phyloP scores from a whole-genome alignment of 1,140 invertebrate genomes.

The Medauroidea extradentata region DNA sequence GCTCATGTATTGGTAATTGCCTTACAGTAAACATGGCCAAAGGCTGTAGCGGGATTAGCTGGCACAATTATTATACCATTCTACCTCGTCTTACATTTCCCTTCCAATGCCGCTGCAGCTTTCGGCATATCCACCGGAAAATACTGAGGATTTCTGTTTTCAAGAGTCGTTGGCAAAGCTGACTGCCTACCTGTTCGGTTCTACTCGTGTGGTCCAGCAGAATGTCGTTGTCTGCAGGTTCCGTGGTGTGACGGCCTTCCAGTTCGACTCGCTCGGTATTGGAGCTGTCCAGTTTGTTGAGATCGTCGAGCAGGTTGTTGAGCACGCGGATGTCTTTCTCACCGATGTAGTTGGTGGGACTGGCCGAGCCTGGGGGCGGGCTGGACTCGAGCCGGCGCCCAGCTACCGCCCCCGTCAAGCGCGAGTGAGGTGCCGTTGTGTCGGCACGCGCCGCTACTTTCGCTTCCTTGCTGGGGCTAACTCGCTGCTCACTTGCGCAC shows the following conservation, averaged over 20 bases:
- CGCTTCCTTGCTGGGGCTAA: neutral
- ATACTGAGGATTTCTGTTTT: no score
- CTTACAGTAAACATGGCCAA: no score
- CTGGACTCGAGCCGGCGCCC: neutral
- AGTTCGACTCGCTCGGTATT: constrained; percentile 1
- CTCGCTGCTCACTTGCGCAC: no score
- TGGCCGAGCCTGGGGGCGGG: constrained; percentile 5
- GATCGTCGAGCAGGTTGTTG: constrained; percentile 17
- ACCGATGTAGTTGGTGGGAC: neutral
- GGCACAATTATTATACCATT: no score
- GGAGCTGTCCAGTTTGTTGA: constrained; percentile 2
- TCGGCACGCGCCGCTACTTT: neutral
- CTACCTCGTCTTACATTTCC: no score
- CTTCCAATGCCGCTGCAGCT: no score
- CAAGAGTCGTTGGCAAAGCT: no score
- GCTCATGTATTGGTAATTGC: no score
- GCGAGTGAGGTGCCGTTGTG: constrained; percentile 14
- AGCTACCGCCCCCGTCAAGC: constrained; percentile 7
- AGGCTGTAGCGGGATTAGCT: no score
- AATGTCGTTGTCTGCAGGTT: neutral
- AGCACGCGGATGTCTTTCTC: constrained; percentile 14
- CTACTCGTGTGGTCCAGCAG: neutral
- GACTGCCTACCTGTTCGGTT: neutral
- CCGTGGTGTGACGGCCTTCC: neutral
- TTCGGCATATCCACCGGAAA: no score